These are phyloP conservation scores for Henricia sp. DNA, from an alignment of 53 echinoderm and acorn worm species.

Conservation along the genomic window DNA sequence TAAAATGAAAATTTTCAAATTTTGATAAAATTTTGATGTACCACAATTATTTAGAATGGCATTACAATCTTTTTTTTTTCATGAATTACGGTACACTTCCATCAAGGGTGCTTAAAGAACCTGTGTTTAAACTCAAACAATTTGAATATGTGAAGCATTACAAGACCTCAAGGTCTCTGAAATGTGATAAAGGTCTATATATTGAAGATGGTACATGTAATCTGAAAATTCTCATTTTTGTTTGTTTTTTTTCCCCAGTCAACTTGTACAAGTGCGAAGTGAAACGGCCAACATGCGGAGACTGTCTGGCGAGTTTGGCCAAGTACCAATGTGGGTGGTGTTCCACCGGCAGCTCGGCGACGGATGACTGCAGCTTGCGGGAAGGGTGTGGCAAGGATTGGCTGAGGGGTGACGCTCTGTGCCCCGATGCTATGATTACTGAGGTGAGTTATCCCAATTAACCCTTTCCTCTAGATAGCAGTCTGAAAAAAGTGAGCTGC, in stretches of 20 bases:
- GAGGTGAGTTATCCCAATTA: constrained; percentile 65
- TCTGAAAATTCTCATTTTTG: not conserved
- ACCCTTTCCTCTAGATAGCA: no score
- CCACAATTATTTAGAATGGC: not conserved
- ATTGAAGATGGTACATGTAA: no score
- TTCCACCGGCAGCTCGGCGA: not conserved
- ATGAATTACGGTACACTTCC: no score
- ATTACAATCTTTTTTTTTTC: no score
- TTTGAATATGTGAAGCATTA: no score
- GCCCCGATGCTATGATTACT: constrained; percentile 67
- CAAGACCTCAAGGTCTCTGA: no score
- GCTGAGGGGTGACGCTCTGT: constrained; percentile 59
- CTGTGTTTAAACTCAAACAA: no score
- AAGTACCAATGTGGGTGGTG: constrained; percentile 81
- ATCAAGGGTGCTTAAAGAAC: no score
- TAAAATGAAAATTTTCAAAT: not conserved
- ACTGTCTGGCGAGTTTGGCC: constrained; percentile 51
- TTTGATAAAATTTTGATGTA: not conserved
- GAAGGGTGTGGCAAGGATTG: constrained; percentile 17
- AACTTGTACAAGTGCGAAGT: constrained; percentile 91
- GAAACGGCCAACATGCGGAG: constrained; percentile 68
- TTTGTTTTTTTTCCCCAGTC: constrained; percentile 64
- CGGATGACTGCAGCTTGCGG: constrained; percentile 40
- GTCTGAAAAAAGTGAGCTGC: no score
- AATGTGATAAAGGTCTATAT: not conserved